phyloP scores from a whole-genome alignment of 64 coral and sea anemone species.

The Montipora cactus region DNA sequence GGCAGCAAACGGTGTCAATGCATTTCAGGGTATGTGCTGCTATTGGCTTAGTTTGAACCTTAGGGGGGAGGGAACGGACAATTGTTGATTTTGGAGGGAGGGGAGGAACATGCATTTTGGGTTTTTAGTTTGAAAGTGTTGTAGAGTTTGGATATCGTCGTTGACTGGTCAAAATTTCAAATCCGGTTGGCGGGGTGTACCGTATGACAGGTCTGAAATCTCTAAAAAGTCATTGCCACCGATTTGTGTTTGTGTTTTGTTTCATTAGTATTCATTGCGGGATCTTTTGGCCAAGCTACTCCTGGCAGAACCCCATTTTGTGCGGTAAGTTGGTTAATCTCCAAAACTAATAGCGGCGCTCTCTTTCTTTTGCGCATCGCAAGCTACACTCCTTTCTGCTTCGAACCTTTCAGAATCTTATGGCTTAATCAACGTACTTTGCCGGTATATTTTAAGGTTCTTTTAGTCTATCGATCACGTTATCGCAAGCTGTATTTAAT shows the following conservation, averaged over 20 bases:
- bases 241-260: background rate
- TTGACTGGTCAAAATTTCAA: too few relatives aligned
- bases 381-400: too few relatives aligned
- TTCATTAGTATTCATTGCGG: slow-evolving; percentile 83
- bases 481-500: too few relatives aligned
- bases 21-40: slow-evolving; percentile 62
- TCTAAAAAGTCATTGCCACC: background rate
- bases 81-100: background rate
- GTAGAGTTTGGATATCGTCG: too few relatives aligned
- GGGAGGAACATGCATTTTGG: too few relatives aligned
- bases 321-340: slow-evolving; percentile 67
- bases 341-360: background rate
- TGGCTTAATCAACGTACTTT: too few relatives aligned
- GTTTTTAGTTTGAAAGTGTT: too few relatives aligned
- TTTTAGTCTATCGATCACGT: too few relatives aligned
- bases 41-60: background rate
- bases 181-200: too few relatives aligned
- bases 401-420: too few relatives aligned
- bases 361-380: too few relatives aligned
- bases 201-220: background rate
- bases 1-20: slow-evolving; percentile 70
- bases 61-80: background rate
- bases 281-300: slow-evolving; percentile 89
- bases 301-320: slow-evolving; percentile 88
- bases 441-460: too few relatives aligned